phyloP scores from a whole-genome alignment of 2,797 vertebrate genomes.

The Cyclopterus lumpus region DNA sequence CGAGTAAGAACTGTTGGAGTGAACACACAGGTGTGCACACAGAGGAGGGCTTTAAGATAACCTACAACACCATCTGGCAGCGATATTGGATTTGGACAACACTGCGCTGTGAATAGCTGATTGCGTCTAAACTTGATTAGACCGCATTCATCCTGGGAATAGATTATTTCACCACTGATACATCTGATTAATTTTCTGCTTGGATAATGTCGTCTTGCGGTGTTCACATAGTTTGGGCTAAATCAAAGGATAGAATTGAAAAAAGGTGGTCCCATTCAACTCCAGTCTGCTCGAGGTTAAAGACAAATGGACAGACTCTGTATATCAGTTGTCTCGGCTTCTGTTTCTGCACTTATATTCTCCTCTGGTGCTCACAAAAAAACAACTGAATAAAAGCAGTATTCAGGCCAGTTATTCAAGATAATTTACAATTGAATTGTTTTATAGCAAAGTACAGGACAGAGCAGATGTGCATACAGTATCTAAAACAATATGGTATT shows the following conservation, averaged over 20 bases:
- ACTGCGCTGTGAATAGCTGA: constrained; percentile 28
- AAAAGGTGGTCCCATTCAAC: background rate
- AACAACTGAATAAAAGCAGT: background rate
- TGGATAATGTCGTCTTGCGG: constrained; percentile 14
- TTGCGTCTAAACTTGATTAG: constrained; percentile 35
- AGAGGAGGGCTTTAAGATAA: constrained; percentile 24
- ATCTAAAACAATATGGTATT: background rate
- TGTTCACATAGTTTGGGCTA: constrained; percentile 5
- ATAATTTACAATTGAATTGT: background rate
- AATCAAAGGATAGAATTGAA: background rate
- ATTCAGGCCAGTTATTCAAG: background rate
- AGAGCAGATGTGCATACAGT: background rate
- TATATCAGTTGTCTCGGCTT: background rate
- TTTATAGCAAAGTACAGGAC: background rate
- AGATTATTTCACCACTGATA: constrained; percentile 31
- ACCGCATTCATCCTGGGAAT: constrained; percentile 24
- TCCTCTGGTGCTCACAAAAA: background rate
- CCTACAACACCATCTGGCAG: constrained; percentile 25
- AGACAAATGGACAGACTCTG: background rate
- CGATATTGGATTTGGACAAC: constrained; percentile 30
- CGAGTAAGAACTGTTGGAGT: background rate
- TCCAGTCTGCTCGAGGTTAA: background rate
- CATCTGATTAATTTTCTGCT: constrained; percentile 19
- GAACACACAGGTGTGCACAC: background rate
- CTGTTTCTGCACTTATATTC: background rate